These are phyloP conservation scores for Cantharis flavilabris DNA, from an alignment of 2,888 invertebrate species.

Conservation along the genomic window DNA sequence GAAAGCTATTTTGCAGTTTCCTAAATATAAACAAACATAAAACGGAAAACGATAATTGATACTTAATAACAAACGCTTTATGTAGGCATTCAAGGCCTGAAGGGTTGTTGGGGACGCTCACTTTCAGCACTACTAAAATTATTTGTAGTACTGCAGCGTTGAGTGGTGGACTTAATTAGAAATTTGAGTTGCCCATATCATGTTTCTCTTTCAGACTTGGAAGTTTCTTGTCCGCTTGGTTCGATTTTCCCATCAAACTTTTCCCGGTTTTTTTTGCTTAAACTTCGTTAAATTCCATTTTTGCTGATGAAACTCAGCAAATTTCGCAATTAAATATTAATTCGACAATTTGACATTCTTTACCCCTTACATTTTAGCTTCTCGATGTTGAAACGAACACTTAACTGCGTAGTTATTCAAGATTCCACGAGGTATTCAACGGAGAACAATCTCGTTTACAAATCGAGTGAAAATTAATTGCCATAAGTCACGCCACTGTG, in stretches of 20 bases:
- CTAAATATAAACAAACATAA: neutral
- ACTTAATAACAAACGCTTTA: neutral
- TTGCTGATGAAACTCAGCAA: neutral
- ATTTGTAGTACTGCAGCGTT: neutral
- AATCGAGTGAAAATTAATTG: neutral
- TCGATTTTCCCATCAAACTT: neutral
- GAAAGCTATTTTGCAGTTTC: neutral
- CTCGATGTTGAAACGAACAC: neutral
- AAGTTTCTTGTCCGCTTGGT: neutral
- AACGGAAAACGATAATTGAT: neutral
- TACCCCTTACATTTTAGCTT: neutral
- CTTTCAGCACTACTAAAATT: neutral
- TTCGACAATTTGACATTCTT: neutral
- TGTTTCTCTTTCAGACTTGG: neutral
- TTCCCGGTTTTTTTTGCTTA: too few species aligned
- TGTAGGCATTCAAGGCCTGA: neutral
- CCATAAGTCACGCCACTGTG: neutral
- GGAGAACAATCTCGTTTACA: neutral
- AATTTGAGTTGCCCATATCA: neutral
- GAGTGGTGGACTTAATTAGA: neutral
- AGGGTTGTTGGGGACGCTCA: neutral
- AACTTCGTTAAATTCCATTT: neutral
- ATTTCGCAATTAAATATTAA: neutral
- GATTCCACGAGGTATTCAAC: neutral
- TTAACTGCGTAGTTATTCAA: neutral